Conservation (phyloP, 2,113 vertebrate species). For the Pithys albifrons region DNA sequence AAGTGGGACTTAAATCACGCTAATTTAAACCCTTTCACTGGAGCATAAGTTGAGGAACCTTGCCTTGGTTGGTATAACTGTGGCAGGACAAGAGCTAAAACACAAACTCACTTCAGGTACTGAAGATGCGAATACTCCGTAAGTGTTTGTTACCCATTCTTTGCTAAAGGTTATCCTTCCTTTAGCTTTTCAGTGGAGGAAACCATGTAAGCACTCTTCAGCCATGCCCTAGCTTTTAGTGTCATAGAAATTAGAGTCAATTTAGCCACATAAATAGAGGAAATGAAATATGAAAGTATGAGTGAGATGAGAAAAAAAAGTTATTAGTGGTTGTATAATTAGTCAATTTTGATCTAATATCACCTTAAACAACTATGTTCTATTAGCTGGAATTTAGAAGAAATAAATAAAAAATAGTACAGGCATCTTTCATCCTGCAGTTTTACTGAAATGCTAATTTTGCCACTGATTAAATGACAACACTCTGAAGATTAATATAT, state of each 20-base stretch:
- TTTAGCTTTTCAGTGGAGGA: background rate
- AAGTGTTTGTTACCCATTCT: background rate
- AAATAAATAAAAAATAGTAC: background rate
- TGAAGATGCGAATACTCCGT: background rate
- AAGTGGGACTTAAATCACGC: background rate
- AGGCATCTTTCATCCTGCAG: background rate
- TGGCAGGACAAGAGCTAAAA: background rate
- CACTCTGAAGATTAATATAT: background rate
- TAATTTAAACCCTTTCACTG: background rate
- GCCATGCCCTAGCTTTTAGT: background rate
- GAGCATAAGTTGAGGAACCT: background rate
- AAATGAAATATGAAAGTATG: background rate
- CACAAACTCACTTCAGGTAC: background rate
- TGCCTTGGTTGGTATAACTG: background rate
- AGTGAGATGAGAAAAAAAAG: background rate
- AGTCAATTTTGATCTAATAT: background rate
- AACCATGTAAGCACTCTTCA: background rate
- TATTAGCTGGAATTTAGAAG: background rate
- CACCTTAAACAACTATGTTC: background rate
- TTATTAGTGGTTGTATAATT: background rate
- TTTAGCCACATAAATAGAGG: background rate
- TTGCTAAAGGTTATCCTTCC: background rate
- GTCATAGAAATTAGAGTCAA: background rate
- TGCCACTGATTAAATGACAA: background rate
- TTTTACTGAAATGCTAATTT: background rate